Evolutionary conservation across 2,888 invertebrate species (phyloP), one percentile per base, ranked within the genome.

Genomic region (Zonitis immaculata): DNA sequence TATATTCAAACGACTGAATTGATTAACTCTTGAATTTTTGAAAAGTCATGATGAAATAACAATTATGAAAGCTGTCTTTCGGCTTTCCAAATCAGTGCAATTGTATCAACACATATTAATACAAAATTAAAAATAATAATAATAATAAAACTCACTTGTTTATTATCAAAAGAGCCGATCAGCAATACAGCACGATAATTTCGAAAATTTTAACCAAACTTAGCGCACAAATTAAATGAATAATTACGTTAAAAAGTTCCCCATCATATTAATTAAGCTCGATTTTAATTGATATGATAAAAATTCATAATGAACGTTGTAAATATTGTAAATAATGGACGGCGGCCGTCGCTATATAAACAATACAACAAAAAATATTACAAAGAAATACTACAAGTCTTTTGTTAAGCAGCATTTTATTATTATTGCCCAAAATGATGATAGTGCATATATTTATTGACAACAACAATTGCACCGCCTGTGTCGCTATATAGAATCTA

Each of bases 401-500:
- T 57, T 65, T 66, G 66, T 68, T 67, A 7, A 65, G 63, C 66
- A 69, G 66, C 68, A 67, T 69, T 69, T 22, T 22, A 22, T 22
- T 22, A 22, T 72, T 66, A 65, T 71, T 71, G 70, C 71, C 71
- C 63, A 68, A 68, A 39, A 73, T 65, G 72, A 75, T 75, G 75
- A 75, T 73, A 66, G 59, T 69, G 74, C 75, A 73, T 22, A 4
- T 66, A 71, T 71, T n/a, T 74, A 69, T 68, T 64, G 69, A 69
- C 69, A 70, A 66, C 70, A 73, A 74, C 73, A 72, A 74, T 73
- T 74, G 73, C 73, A 73, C 70, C 72, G 73, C 61, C 70, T 60
- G 71, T n/a, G n/a, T n/a, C n/a, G n/a, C n/a, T n/a, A n/a, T n/a
- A n/a, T n/a, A n/a, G n/a, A n/a, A n/a, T 65, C 70, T 66, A 65